These are phyloP conservation scores for Bubo bubo DNA, from an alignment of 2,113 vertebrate species.

Conservation along the genomic window DNA sequence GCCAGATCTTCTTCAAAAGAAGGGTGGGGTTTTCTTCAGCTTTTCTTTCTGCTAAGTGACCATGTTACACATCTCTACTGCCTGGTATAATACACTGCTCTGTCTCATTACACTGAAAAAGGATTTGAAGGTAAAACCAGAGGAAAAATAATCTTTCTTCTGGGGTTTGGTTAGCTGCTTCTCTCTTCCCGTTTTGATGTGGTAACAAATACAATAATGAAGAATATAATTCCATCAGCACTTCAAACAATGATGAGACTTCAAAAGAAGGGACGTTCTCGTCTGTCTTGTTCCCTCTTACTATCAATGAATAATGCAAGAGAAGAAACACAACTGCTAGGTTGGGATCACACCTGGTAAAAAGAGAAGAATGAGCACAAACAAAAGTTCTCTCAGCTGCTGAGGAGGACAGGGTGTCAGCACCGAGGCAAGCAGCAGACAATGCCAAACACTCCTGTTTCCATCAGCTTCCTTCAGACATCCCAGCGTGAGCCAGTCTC, in stretches of 20 bases:
- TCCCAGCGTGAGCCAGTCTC: background rate
- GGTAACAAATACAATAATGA: background rate
- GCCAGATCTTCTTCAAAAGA: background rate
- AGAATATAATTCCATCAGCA: background rate
- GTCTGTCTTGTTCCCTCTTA: background rate
- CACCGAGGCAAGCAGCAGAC: accelerated
- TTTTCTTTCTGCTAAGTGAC: background rate
- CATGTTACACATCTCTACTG: background rate
- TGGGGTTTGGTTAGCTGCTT: background rate
- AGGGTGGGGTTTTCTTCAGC: background rate
- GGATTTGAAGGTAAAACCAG: background rate
- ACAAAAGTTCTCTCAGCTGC: background rate
- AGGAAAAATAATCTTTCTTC: background rate
- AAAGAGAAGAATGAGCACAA: background rate
- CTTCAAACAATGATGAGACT: background rate
- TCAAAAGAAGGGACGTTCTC: background rate
- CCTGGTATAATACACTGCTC: background rate
- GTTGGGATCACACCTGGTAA: background rate
- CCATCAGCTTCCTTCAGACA: background rate
- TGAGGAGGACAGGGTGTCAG: background rate
- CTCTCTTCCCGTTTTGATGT: background rate
- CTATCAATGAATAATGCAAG: background rate
- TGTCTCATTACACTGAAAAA: background rate
- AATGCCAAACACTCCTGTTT: accelerated
- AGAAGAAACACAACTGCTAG: background rate